phyloP scores from a whole-genome alignment of 1,140 invertebrate species.

The Leptoteleia sp. region DNA sequence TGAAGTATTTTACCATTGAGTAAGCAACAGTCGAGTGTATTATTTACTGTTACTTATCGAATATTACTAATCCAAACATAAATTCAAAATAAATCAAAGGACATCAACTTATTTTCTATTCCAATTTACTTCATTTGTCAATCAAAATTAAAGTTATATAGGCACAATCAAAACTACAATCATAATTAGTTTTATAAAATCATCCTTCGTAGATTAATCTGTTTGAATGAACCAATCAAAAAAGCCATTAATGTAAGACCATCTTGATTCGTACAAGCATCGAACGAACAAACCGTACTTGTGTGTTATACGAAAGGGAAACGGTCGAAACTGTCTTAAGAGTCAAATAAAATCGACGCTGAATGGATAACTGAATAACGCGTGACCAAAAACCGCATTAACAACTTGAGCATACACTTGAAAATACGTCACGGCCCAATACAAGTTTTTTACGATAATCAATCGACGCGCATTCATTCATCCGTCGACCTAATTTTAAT shows the following conservation, averaged over 20 bases:
- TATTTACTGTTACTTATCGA: not conserved
- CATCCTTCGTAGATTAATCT: slow-evolving; percentile 3
- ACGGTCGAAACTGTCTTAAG: slow-evolving; percentile 3
- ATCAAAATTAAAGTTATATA: slow-evolving; percentile 2
- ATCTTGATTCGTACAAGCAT: slow-evolving; percentile 19
- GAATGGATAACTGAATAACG: slow-evolving; percentile 26
- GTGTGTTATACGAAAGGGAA: slow-evolving; percentile 4
- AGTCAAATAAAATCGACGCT: slow-evolving; percentile 9
- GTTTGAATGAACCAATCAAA: slow-evolving; percentile 9
- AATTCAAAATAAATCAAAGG: slow-evolving; percentile 1
- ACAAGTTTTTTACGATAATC: slow-evolving; percentile 27
- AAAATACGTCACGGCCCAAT: slow-evolving; percentile 21
- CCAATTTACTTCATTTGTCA: not conserved
- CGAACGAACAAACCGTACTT: slow-evolving; percentile 22
- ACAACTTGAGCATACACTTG: slow-evolving; percentile 46
- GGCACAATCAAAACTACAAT: not conserved
- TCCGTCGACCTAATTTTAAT: slow-evolving; percentile 25
- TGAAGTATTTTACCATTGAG: slow-evolving; percentile 3
- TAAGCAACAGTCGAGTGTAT: slow-evolving; percentile 12
- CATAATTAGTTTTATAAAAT: slow-evolving; percentile 4
- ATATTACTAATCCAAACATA: not conserved
- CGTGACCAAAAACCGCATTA: slow-evolving; percentile 31
- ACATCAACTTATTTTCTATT: slow-evolving; percentile 1
- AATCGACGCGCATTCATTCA: slow-evolving; percentile 28
- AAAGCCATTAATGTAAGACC: slow-evolving; percentile 13